Conservation (phyloP, 2,797 vertebrate species). For the Muraenolepis orangiensis region DNA sequence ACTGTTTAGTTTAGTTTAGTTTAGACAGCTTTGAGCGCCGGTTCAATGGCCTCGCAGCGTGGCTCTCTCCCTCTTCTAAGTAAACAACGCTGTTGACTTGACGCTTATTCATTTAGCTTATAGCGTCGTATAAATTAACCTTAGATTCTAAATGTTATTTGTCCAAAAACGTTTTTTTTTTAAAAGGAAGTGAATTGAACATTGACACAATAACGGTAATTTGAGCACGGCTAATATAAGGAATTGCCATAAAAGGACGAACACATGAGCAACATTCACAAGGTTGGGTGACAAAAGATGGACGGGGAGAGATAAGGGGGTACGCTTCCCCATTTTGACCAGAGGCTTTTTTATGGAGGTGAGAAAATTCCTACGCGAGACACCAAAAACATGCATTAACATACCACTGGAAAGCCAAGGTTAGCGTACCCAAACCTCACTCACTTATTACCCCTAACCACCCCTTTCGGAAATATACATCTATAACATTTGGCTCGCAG, state of each 20-base stretch:
- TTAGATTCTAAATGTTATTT: background rate
- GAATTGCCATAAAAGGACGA: constrained; percentile 21
- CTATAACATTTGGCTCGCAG: constrained; percentile 79
- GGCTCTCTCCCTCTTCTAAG: background rate
- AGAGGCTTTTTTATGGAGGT: constrained; percentile 69
- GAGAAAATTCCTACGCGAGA: constrained; percentile 72
- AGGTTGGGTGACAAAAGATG: constrained; percentile 31
- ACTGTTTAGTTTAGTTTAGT: too few species aligned
- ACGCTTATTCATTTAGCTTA: background rate
- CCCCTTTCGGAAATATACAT: constrained; percentile 77
- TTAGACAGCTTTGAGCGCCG: background rate
- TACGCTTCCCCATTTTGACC: constrained; percentile 36
- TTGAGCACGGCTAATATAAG: background rate
- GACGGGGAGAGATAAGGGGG: constrained; percentile 20
- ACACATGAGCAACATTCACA: constrained; percentile 35
- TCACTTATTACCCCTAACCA: constrained; percentile 81
- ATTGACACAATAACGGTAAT: background rate
- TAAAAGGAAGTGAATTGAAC: background rate
- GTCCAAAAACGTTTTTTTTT: too few species aligned
- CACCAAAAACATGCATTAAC: constrained; percentile 79
- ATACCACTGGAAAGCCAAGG: constrained; percentile 77
- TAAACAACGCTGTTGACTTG: background rate
- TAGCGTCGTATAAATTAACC: background rate
- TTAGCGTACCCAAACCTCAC: constrained; percentile 70
- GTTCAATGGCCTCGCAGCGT: constrained; percentile 5